Evolutionary conservation across 2,113 vertebrate genomes (phyloP).

Genomic region (Callocephalon fimbriatum): DNA sequence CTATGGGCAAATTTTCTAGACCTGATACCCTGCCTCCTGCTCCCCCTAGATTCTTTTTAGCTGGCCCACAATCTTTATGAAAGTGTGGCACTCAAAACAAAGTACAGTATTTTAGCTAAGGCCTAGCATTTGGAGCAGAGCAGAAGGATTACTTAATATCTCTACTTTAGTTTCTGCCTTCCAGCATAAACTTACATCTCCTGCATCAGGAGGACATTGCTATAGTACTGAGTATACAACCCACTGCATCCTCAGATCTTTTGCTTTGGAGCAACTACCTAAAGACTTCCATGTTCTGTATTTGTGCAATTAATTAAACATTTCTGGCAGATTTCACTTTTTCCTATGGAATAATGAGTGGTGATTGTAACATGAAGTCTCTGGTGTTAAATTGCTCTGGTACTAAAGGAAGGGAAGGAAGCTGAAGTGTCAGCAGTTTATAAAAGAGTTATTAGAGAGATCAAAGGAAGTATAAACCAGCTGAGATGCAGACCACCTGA

Average conservation of each 20-base stretch:
- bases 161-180: not conserved
- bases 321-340: not conserved
- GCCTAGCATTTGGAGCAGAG: not conserved
- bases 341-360: not conserved
- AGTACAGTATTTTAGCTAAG: not conserved
- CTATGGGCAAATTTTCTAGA: not conserved
- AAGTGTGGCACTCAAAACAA: not conserved
- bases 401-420: not conserved
- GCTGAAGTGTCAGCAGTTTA: not conserved
- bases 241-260: not conserved
- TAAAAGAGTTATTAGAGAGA: not conserved
- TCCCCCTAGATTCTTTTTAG: not conserved
- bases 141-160: not conserved
- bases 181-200: not conserved
- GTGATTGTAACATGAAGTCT: not conserved
- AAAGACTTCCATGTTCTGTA: not conserved
- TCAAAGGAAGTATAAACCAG: not conserved
- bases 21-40: not conserved
- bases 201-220: not conserved
- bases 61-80: not conserved
- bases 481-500: not conserved
- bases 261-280: not conserved
- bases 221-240: not conserved
- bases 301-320: not conserved
- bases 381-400: not conserved